These are phyloP conservation scores for Phrynocephalus versicolor DNA, from an alignment of 2,113 vertebrate genomes.

Conservation along the genomic window DNA sequence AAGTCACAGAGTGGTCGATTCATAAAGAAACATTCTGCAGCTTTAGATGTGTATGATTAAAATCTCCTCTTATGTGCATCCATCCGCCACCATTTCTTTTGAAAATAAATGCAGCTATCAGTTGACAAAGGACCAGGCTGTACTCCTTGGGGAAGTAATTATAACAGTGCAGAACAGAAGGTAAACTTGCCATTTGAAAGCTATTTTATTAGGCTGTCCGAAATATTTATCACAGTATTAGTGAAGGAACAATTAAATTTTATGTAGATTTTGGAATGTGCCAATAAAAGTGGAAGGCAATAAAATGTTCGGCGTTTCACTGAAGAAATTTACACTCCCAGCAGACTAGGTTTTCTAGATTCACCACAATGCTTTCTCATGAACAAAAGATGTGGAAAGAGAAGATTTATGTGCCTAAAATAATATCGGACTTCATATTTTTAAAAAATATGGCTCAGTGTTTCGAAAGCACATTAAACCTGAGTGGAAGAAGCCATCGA, in stretches of 20 bases:
- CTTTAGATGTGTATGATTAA: slow-evolving; percentile 58
- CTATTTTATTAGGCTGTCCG: slow-evolving; percentile 61
- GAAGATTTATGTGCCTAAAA: slow-evolving; percentile 32
- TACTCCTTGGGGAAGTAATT: slow-evolving; percentile 73
- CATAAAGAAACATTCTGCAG: neutral
- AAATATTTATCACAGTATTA: slow-evolving; percentile 69
- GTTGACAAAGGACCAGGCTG: slow-evolving; percentile 65
- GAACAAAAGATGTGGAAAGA: neutral
- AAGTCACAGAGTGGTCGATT: slow-evolving; percentile 21
- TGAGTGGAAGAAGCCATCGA: neutral
- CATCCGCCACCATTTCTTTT: slow-evolving; percentile 54
- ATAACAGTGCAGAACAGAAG: slow-evolving; percentile 65
- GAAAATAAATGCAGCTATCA: slow-evolving; percentile 68
- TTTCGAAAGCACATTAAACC: slow-evolving; percentile 16
- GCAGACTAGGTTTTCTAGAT: slow-evolving; percentile 22
- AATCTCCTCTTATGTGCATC: slow-evolving; percentile 49
- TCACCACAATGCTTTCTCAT: slow-evolving; percentile 16
- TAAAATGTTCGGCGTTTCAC: slow-evolving; percentile 47
- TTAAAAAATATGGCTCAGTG: slow-evolving; percentile 20
- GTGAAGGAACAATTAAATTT: slow-evolving; percentile 62
- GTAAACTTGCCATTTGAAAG: slow-evolving; percentile 66
- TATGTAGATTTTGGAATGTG: slow-evolving; percentile 56
- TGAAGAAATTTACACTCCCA: slow-evolving; percentile 37
- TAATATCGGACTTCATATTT: neutral
- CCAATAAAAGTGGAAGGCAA: slow-evolving; percentile 32